These are phyloP conservation scores for Melolontha melolontha DNA, from an alignment of 2,888 invertebrate species.

Conservation along the genomic window DNA sequence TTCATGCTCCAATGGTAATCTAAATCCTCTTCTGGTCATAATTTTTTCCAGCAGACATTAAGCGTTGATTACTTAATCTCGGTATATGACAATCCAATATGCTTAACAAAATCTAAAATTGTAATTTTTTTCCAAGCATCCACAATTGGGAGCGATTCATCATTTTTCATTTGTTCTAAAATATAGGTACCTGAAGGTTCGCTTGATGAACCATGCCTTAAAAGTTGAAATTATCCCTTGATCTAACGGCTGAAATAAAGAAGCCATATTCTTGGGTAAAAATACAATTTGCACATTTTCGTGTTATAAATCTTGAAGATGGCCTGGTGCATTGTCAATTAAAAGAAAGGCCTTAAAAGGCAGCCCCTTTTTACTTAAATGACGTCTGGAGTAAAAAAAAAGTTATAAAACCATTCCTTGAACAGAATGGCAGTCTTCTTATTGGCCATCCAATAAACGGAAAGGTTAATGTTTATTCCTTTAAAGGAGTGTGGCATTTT, in stretches of 20 bases:
- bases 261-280: conserved; percentile 53
- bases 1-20: conserved; percentile 23
- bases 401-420: neutral
- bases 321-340: conserved; percentile 48
- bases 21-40: conserved; percentile 49
- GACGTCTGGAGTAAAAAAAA: neutral
- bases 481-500: conserved; percentile 26
- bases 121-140: conserved; percentile 28
- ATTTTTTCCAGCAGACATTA: conserved; percentile 53
- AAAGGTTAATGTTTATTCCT: conserved; percentile 38
- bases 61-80: conserved; percentile 49
- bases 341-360: conserved; percentile 42
- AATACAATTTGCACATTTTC: conserved; percentile 49
- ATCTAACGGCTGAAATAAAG: conserved; percentile 53
- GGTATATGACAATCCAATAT: conserved; percentile 41
- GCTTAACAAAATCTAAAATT: conserved; percentile 46
- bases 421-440: conserved; percentile 20
- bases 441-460: conserved; percentile 46
- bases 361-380: conserved; percentile 4
- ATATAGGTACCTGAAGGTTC: conserved; percentile 50
- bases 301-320: conserved; percentile 46
- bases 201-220: conserved; percentile 45
- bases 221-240: conserved; percentile 52
- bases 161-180: neutral
- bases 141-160: conserved; percentile 31